Conservation (phyloP, 2,888 invertebrate genomes). For the Eubasilissa splendida region DNA sequence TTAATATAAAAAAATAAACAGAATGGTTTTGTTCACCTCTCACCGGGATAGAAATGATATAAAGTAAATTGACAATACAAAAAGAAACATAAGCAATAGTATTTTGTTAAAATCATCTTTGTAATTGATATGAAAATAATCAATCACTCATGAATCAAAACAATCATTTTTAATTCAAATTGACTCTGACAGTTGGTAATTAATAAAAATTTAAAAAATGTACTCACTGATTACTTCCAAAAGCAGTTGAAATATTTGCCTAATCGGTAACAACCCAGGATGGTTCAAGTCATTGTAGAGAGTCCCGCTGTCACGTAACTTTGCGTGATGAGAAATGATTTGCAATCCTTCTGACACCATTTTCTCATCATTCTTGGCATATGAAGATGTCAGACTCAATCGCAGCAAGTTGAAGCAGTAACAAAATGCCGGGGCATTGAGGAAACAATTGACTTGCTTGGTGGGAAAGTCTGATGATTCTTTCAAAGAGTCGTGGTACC, state of each 20-base stretch:
- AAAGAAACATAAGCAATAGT: no score
- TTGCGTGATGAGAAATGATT: conserved; percentile 82
- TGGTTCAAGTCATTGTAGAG: conserved; percentile 74
- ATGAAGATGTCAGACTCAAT: conserved; percentile 70
- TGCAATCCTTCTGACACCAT: conserved; percentile 76
- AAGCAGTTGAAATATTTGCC: conserved; percentile 86
- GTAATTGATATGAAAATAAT: no score
- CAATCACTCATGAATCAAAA: no score
- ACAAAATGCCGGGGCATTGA: conserved; percentile 85
- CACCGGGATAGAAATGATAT: no score
- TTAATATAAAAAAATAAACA: no score
- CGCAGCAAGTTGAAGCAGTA: conserved; percentile 87
- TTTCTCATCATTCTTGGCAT: conserved; percentile 70
- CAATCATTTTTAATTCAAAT: no score
- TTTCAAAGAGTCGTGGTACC: conserved; percentile 14
- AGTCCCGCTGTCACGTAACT: conserved; percentile 70
- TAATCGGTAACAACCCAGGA: conserved; percentile 85
- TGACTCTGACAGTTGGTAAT: no score
- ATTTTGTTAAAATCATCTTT: no score
- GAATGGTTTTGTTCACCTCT: no score
- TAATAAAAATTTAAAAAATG: no score
- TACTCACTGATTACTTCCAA: conserved; percentile 82
- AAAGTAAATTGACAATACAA: no score
- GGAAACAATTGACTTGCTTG: conserved; percentile 58
- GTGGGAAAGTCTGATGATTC: not conserved